phyloP scores from a whole-genome alignment of 2,888 invertebrate genomes.

The Agrotis segetum region DNA sequence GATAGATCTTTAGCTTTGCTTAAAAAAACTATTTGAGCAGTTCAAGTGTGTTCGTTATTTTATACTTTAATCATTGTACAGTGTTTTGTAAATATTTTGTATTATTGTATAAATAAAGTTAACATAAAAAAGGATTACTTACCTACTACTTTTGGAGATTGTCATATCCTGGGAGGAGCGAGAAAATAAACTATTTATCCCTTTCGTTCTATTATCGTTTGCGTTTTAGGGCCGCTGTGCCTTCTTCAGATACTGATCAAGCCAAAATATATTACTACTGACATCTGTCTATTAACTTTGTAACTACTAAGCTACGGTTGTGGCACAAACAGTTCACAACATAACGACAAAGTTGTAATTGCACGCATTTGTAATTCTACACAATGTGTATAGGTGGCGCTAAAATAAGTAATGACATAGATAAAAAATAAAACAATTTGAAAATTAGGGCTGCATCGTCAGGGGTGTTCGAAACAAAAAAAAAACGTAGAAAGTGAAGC shows the following conservation, averaged over 20 bases:
- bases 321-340: too few species aligned
- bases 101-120: constrained; percentile 60
- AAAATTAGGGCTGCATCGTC: background rate
- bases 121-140: background rate
- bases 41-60: constrained; percentile 32
- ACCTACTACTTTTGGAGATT: background rate
- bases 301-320: background rate
- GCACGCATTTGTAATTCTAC: constrained; percentile 5
- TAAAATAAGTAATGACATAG: background rate
- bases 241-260: too few species aligned
- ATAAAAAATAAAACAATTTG: background rate
- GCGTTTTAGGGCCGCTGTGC: too few species aligned
- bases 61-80: constrained; percentile 73
- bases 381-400: constrained; percentile 28
- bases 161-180: too few species aligned
- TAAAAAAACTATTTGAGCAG: background rate
- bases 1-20: constrained; percentile 5
- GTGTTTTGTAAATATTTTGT: constrained; percentile 67
- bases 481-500: too few species aligned
- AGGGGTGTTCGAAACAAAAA: too few species aligned
- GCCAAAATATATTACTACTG: background rate
- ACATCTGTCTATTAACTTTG: constrained; percentile 27
- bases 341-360: background rate
- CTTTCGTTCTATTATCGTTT: too few species aligned
- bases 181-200: too few species aligned